Evolutionary conservation across 2,113 vertebrate genomes (phyloP).

Genomic region (Laticauda colubrina): DNA sequence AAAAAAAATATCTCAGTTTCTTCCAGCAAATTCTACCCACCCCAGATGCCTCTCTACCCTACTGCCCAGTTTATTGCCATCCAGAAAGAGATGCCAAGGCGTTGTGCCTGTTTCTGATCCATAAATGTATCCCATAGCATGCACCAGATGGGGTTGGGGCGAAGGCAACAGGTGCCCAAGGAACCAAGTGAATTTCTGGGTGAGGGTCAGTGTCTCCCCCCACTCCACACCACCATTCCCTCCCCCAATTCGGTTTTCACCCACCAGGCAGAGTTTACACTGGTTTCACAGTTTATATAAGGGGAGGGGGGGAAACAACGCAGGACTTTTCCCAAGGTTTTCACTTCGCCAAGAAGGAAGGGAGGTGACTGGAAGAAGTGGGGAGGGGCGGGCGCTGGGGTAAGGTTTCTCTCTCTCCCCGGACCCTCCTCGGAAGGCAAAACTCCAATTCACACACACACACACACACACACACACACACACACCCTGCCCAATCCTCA

Average conservation of each 20-base stretch:
- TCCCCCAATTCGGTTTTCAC: neutral
- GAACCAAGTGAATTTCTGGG: neutral
- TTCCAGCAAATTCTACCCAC: neutral
- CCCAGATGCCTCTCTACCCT: neutral
- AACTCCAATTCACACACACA: neutral
- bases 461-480: neutral
- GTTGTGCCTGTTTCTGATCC: neutral
- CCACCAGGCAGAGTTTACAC: neutral
- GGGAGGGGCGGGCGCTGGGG: neutral
- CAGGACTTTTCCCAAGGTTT: neutral
- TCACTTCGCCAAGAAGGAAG: neutral
- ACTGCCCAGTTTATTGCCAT: neutral
- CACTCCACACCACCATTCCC: neutral
- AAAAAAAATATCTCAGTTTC: neutral
- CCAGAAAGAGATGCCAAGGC: neutral
- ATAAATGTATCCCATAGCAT: neutral
- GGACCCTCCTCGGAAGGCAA: neutral
- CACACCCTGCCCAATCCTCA: neutral
- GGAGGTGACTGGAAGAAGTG: neutral
- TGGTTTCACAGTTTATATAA: neutral
- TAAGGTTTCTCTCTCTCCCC: neutral
- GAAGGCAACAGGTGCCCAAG: neutral
- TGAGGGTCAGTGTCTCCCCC: neutral
- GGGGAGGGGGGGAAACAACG: neutral
- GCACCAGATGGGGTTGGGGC: too few species aligned